phyloP scores from a whole-genome alignment of 2,888 invertebrate genomes.

The Ashinkailepas kermadecensis region DNA sequence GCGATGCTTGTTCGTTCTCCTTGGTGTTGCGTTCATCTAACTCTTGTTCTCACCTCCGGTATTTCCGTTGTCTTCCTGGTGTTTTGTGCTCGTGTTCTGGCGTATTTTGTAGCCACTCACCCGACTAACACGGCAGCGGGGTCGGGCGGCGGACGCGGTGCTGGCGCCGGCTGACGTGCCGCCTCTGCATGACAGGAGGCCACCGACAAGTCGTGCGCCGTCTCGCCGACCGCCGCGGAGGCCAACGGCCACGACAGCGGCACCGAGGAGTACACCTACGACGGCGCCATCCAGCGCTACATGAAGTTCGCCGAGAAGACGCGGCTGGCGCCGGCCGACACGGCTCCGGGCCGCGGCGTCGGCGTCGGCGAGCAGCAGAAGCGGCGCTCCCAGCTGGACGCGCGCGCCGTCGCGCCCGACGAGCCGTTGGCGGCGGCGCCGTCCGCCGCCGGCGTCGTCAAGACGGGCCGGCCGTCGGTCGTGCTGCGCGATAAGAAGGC shows the following conservation, averaged over 20 bases:
- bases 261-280: constrained; percentile 70
- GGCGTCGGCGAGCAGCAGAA: constrained; percentile 47
- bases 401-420: no score
- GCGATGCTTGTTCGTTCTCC: no score
- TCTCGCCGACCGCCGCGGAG: constrained; percentile 7
- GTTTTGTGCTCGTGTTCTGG: no score
- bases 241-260: constrained; percentile 25
- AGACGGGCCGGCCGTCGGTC: constrained; percentile 47
- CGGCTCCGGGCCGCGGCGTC: background rate
- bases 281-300: constrained; percentile 78
- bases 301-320: constrained; percentile 51
- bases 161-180: background rate
- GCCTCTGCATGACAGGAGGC: background rate
- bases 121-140: no score
- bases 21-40: no score
- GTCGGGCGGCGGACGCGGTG: no score
- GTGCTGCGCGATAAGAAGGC: constrained; percentile 36
- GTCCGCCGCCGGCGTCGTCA: background rate
- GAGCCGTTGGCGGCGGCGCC: background rate
- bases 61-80: no score
- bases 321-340: background rate
- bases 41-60: no score
- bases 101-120: no score
- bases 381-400: constrained; percentile 6
- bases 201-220: background rate